Base-by-base conservation (phyloP, 1,140 invertebrate genomes). In the Drosophila simulans region DNA sequence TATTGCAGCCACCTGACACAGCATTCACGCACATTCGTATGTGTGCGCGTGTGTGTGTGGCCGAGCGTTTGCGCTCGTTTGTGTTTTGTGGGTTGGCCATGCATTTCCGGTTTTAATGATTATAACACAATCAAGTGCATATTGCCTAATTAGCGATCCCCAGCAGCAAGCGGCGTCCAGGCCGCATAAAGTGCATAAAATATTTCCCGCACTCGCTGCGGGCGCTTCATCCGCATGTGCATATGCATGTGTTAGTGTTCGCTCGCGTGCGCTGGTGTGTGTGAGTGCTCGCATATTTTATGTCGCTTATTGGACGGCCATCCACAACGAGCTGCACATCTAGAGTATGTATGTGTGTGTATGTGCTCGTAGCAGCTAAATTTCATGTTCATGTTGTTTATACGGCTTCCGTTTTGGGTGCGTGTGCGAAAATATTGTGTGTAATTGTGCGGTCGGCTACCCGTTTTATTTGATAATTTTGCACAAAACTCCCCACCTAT, bases 101-200 rank as follows among this genome's bases (percentile, higher is more conserved):
- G 75, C 79, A 88, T 88, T 86, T 76, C 79, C 76, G 84, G 70
- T 76, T 88, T 88, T 89, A 89, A 89, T 88, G 84, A 89, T 88
- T 86, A 86, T 88, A 86, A 80, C 83, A 88, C 83, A 88, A 88
- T 88, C 84, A 81, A 88, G 79, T 88, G 83, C 83, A 89, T 88
- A 88, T 88, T 88, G 83, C 84, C 83, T 86, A 86, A 86, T 86
- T 86, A 86, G 83, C 84, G 83, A 58, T 73, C 57, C 45, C 58
- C 55, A 49, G 69, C 59, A 48, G 48, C 60, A 49, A 83, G 54
- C 45, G 27, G 15, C 69, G 56, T 52, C 27, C 77, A 49, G 54
- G 68, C 82, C 73, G 46, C 82, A 88, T 81, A 88, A 88, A 88
- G 76, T 82, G 79, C 79, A 86, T 86, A 77, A 86, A 83, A 88